A percentile compares a stretch with the other conserved stretches of the same genome.
Evolutionary conservation across 2,888 invertebrate species (phyloP).

Genomic region (Xylota sylvarum): DNA sequence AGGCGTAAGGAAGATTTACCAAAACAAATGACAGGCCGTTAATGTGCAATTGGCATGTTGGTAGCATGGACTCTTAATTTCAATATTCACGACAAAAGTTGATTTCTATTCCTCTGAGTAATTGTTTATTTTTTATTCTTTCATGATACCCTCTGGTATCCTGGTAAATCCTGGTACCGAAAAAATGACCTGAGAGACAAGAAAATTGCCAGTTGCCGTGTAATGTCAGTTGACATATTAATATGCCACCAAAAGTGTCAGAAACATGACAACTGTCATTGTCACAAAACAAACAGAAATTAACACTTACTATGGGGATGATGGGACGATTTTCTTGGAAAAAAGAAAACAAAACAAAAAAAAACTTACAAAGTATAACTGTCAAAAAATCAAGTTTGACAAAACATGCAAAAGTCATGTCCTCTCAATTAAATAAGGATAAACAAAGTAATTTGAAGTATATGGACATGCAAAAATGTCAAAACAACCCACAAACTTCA

Average conservation of each 20-base stretch:
- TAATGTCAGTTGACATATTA: slow-evolving; percentile 73
- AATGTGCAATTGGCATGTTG: slow-evolving; percentile 84
- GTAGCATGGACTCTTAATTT: slow-evolving; percentile 77
- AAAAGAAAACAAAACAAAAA: not conserved
- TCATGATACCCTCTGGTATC: slow-evolving; percentile 4
- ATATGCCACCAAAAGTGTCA: slow-evolving; percentile 74
- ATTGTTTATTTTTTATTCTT: slow-evolving; percentile 21
- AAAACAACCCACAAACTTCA: slow-evolving; percentile 39
- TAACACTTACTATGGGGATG: slow-evolving; percentile 55
- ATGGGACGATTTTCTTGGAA: not conserved
- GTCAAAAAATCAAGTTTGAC: slow-evolving; percentile 50
- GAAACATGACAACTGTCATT: slow-evolving; percentile 76
- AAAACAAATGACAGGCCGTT: slow-evolving; percentile 78
- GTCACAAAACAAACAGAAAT: slow-evolving; percentile 70
- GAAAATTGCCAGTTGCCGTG: slow-evolving; percentile 74
- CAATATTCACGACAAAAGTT: slow-evolving; percentile 35
- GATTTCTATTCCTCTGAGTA: slow-evolving; percentile 3
- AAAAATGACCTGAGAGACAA: slow-evolving; percentile 66
- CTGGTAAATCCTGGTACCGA: slow-evolving; percentile 61
- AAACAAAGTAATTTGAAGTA: slow-evolving; percentile 61
- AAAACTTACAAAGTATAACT: slow-evolving; percentile 22
- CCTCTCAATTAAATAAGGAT: slow-evolving; percentile 60
- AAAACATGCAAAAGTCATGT: slow-evolving; percentile 67
- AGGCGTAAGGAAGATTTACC: slow-evolving; percentile 22
- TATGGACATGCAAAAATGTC: slow-evolving; percentile 32